Evolutionary conservation across 2,797 vertebrate species (phyloP).

Genomic region (Falco berigora): DNA sequence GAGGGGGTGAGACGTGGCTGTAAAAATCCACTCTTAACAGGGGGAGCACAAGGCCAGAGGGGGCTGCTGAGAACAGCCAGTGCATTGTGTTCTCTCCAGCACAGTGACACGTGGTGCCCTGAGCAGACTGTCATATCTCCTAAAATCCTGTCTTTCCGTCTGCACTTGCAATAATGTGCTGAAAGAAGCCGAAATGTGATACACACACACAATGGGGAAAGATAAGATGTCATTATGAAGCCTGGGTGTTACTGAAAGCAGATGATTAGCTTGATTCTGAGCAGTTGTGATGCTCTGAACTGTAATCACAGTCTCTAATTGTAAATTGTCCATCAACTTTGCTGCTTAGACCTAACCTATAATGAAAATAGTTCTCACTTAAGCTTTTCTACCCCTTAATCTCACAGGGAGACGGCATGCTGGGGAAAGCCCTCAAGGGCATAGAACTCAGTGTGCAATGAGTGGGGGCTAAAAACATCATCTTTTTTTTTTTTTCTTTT

Average conservation of each 20-base stretch:
- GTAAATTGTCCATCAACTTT: neutral
- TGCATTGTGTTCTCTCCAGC: neutral
- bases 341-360: neutral
- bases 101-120: neutral
- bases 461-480: neutral
- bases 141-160: neutral
- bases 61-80: neutral
- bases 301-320: neutral
- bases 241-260: neutral
- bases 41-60: neutral
- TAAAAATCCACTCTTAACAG: neutral
- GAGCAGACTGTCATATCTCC: neutral
- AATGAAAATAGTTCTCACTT: neutral
- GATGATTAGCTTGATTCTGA: constrained; percentile 1
- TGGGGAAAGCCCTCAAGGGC: neutral
- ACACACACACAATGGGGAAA: neutral
- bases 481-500: neutral
- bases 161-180: neutral
- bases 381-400: neutral
- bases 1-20: neutral
- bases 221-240: constrained; percentile 2
- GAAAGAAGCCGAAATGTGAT: neutral
- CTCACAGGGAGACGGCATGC: neutral
- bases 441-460: neutral
- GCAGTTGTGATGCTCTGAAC: neutral